phyloP scores from a whole-genome alignment of 2,113 vertebrate genomes.

The Erpornis zantholeuca region DNA sequence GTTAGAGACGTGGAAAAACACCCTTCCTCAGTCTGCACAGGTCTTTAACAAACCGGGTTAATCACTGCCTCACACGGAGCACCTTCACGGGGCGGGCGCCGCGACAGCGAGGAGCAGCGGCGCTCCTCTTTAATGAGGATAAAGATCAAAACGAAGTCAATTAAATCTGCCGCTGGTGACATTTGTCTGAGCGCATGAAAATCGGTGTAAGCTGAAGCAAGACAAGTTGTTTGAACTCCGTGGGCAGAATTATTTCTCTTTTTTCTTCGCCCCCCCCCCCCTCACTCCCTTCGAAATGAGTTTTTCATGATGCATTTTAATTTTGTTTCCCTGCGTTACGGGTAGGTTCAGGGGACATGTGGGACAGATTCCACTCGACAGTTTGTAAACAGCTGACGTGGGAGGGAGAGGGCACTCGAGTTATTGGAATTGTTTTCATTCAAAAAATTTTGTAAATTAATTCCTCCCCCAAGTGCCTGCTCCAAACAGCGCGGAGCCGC shows the following conservation, averaged over 20 bases:
- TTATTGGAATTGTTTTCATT: constrained; percentile 52
- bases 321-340: neutral
- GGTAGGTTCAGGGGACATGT: constrained; percentile 26
- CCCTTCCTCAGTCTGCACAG: neutral
- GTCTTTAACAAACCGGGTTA: neutral
- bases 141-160: neutral
- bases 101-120: neutral
- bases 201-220: neutral
- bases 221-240: neutral
- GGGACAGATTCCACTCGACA: constrained; percentile 22
- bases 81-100: neutral
- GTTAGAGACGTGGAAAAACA: neutral
- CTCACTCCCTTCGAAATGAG: neutral
- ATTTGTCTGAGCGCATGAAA: neutral
- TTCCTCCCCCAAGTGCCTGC: constrained; percentile 48
- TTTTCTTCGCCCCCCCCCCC: neutral
- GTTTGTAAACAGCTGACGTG: constrained; percentile 27
- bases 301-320: neutral
- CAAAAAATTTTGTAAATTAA: constrained; percentile 55
- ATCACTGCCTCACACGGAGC: neutral
- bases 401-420: neutral
- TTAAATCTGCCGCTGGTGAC: neutral
- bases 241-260: neutral
- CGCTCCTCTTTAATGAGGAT: neutral
- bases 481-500: constrained; percentile 9